A percentile compares a stretch with the other conserved stretches of the same genome.
phyloP scores from a whole-genome alignment of 2,113 vertebrate genomes.

The Solea senegalensis region DNA sequence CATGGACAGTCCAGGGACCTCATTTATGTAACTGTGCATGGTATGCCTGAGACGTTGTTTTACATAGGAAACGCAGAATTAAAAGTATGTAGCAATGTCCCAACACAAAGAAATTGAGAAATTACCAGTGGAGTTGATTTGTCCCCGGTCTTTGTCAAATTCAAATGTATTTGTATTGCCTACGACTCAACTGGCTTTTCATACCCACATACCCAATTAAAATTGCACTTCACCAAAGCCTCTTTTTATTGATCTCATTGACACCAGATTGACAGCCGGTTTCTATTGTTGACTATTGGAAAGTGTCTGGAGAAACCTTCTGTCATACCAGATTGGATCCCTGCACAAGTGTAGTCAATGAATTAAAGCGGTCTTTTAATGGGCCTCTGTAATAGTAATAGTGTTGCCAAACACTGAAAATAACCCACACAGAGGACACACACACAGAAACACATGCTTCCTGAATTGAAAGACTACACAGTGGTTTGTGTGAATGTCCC shows the following conservation, averaged over 20 bases:
- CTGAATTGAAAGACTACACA: constrained; percentile 35
- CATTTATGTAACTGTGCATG: too few relatives aligned
- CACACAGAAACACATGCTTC: constrained; percentile 35
- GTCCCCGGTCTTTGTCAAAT: constrained; percentile 10
- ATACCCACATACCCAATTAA: background rate
- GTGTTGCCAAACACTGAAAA: constrained; percentile 51
- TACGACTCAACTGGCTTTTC: background rate
- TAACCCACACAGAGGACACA: constrained; percentile 18
- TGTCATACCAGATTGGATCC: constrained; percentile 41
- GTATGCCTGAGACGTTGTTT: too few relatives aligned
- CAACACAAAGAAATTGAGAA: background rate
- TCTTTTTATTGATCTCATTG: background rate
- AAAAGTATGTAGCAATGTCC: background rate
- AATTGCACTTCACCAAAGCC: background rate
- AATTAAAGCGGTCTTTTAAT: constrained; percentile 61
- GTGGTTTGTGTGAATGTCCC: constrained; percentile 38
- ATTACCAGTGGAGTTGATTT: background rate
- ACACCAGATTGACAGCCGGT: constrained; percentile 8
- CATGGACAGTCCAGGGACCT: background rate
- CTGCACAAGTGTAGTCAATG: constrained; percentile 46
- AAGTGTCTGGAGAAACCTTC: constrained; percentile 25
- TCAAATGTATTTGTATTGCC: background rate
- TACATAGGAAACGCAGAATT: too few relatives aligned
- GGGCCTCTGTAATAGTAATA: constrained; percentile 34
- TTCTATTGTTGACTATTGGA: constrained; percentile 28